phyloP scores from a whole-genome alignment of 2,888 invertebrate genomes.

The Melipona beecheii region DNA sequence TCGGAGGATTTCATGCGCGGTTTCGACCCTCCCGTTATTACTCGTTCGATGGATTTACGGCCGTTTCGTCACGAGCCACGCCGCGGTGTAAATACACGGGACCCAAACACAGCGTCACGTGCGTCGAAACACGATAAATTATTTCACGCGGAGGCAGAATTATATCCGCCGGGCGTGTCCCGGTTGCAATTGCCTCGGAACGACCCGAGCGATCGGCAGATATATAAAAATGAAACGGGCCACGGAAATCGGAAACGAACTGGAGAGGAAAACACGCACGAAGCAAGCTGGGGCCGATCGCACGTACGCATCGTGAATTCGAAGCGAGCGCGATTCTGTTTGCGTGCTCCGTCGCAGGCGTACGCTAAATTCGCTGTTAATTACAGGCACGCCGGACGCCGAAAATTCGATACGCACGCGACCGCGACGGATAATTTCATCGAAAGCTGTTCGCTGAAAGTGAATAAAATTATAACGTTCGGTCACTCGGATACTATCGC shows the following conservation, averaged over 20 bases:
- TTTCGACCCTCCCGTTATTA: slow-evolving; percentile 62
- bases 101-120: neutral
- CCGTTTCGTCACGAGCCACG: slow-evolving; percentile 63
- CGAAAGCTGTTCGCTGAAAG: neutral
- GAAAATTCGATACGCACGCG: slow-evolving; percentile 52
- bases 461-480: neutral
- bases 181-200: neutral
- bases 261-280: neutral
- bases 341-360: slow-evolving; percentile 33
- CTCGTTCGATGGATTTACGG: slow-evolving; percentile 66
- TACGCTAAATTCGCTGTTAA: slow-evolving; percentile 54
- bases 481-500: no score
- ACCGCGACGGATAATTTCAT: slow-evolving; percentile 31
- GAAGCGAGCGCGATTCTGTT: slow-evolving; percentile 37
- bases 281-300: slow-evolving; percentile 15
- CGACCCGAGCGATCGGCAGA: neutral
- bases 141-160: slow-evolving; percentile 42
- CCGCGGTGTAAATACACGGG: slow-evolving; percentile 57
- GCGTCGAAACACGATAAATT: slow-evolving; percentile 50
- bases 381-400: slow-evolving; percentile 41
- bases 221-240: neutral
- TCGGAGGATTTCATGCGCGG: slow-evolving; percentile 37
- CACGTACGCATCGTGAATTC: slow-evolving; percentile 28
- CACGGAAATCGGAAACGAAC: neutral
- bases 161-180: slow-evolving; percentile 30